A percentile compares a stretch with the other conserved stretches of the same genome.
phyloP scores from a whole-genome alignment of 2,113 vertebrate species.

The Eubucco bourcierii region DNA sequence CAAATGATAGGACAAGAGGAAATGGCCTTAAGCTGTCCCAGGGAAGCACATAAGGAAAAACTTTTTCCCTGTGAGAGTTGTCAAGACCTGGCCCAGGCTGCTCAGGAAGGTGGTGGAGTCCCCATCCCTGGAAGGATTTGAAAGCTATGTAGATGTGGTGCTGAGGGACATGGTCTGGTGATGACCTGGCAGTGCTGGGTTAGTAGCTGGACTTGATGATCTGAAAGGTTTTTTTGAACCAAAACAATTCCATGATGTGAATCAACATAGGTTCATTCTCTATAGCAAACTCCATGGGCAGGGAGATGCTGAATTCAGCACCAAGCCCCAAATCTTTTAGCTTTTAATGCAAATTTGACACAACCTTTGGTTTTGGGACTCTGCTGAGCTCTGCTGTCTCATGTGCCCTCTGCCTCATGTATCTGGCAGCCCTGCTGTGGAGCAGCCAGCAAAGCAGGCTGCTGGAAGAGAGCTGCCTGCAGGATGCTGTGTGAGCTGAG shows the following conservation, averaged over 20 bases:
- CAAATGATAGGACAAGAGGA: not conserved
- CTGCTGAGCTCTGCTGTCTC: not conserved
- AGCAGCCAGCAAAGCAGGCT: not conserved
- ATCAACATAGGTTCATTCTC: not conserved
- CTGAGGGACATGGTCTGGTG: not conserved
- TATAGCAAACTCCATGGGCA: not conserved
- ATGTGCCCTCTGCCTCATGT: rapidly evolving
- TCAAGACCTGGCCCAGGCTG: too few species aligned
- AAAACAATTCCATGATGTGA: not conserved
- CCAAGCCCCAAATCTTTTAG: not conserved
- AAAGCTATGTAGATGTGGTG: too few species aligned
- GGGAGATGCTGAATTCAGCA: not conserved
- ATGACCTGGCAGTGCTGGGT: not conserved
- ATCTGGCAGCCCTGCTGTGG: not conserved
- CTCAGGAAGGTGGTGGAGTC: too few species aligned
- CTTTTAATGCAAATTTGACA: not conserved
- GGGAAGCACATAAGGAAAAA: too few species aligned
- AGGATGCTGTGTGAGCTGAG: not conserved
- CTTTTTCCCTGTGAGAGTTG: too few species aligned
- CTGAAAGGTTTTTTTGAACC: not conserved
- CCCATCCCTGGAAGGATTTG: too few species aligned
- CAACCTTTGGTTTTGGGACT: not conserved
- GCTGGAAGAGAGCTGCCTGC: not conserved
- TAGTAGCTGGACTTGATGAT: not conserved
- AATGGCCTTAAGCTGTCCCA: not conserved